These are phyloP conservation scores for Leuciscus waleckii DNA, from an alignment of 2,797 vertebrate genomes.

Conservation along the genomic window DNA sequence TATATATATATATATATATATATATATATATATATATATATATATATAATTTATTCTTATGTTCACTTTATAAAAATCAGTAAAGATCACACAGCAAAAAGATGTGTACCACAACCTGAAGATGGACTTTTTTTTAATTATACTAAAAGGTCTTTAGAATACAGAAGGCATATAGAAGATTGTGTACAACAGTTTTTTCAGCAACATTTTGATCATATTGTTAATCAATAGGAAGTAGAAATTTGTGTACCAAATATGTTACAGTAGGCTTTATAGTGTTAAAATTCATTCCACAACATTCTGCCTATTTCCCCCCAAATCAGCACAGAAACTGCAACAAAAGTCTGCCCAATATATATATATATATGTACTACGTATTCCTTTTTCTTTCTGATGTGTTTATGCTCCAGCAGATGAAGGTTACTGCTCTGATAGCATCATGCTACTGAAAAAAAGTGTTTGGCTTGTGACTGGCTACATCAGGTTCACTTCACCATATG, in stretches of 20 bases:
- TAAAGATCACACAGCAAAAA: background rate
- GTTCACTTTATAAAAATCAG: background rate
- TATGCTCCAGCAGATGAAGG: slow-evolving; percentile 1
- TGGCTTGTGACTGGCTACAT: slow-evolving; percentile 37
- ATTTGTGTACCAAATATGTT: background rate
- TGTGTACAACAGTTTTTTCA: background rate
- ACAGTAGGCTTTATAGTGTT: background rate
- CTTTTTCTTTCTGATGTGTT: background rate
- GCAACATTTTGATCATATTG: background rate
- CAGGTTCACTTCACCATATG: slow-evolving; percentile 50
- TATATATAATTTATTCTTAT: background rate
- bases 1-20: no score
- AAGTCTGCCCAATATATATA: background rate
- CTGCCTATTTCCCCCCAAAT: background rate
- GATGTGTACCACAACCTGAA: background rate
- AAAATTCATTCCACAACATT: background rate
- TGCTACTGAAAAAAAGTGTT: slow-evolving; percentile 34
- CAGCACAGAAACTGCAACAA: background rate
- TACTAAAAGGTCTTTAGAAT: background rate
- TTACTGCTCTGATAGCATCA: slow-evolving; percentile 17
- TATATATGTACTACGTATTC: background rate
- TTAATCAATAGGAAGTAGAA: background rate
- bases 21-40: no score
- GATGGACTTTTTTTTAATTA: background rate
- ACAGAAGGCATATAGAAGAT: background rate